Conservation (phyloP, 37 sponge, comb jelly and placozoan genomes). For the Crambe crambe region DNA sequence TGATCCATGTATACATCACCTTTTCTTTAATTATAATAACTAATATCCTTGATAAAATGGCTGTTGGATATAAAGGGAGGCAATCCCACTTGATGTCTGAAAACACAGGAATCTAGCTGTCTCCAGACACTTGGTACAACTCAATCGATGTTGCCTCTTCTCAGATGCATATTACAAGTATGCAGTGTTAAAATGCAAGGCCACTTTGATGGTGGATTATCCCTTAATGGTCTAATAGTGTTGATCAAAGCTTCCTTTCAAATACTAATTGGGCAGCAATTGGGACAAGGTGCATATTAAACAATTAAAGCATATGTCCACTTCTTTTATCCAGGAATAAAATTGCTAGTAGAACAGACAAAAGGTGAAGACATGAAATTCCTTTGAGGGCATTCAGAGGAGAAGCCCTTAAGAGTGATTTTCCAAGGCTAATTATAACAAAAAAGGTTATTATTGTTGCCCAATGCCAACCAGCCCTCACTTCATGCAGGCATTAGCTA, state of each 20-base stretch:
- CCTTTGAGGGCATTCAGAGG: not conserved
- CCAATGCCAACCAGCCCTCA: not conserved
- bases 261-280: not conserved
- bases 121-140: not conserved
- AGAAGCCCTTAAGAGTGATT: not conserved
- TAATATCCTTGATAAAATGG: not conserved
- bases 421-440: not conserved
- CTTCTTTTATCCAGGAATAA: not conserved
- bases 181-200: conserved; percentile 7
- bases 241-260: conserved; percentile 25
- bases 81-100: not conserved
- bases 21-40: too few relatives aligned
- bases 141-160: not conserved
- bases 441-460: not conserved
- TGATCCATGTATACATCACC: too few relatives aligned
- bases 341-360: not conserved
- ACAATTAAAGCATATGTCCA: not conserved
- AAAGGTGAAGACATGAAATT: not conserved
- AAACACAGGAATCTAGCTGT: not conserved
- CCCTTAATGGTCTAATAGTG: conserved; percentile 4
- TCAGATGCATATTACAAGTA: conserved; percentile 3
- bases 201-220: conserved; percentile 6
- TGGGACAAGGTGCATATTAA: not conserved
- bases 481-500: not conserved
- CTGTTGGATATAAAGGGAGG: not conserved